Evolutionary conservation across 1,140 invertebrate genomes (phyloP).

Genomic region (Aphelenchoides besseyi): DNA sequence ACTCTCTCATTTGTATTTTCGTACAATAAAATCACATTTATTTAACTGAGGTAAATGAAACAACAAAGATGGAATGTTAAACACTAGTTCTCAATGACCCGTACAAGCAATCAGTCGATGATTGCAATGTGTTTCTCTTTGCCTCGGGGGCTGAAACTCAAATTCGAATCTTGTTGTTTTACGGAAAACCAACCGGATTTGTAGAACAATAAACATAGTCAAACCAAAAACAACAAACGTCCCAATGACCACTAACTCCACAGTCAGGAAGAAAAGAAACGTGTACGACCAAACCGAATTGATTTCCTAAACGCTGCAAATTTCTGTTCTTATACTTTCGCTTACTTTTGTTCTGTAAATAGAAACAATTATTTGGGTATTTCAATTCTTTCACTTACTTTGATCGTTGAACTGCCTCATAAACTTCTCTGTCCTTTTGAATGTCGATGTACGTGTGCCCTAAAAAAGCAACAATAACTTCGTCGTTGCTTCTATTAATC

Average conservation of each 20-base stretch:
- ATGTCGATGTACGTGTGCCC: slow-evolving; percentile 30
- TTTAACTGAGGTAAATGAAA: background rate
- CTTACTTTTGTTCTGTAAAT: no score
- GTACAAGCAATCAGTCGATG: background rate
- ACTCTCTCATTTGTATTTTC: background rate
- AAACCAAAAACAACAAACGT: slow-evolving; percentile 31
- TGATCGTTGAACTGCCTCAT: slow-evolving; percentile 28
- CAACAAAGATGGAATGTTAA: background rate
- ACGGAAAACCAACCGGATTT: slow-evolving; percentile 17
- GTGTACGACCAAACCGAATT: slow-evolving; percentile 32
- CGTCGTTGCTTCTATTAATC: background rate
- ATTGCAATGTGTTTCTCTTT: slow-evolving; percentile 16
- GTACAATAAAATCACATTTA: background rate
- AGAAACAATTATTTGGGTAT: no score
- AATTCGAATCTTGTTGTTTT: no score
- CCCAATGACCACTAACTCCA: slow-evolving; percentile 25
- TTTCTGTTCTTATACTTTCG: no score
- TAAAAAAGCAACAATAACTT: background rate
- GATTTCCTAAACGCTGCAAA: slow-evolving; percentile 21
- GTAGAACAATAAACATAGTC: slow-evolving; percentile 32
- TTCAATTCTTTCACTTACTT: no score
- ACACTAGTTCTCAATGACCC: no score
- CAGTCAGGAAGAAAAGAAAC: slow-evolving; percentile 31
- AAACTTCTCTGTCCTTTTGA: slow-evolving; percentile 28
- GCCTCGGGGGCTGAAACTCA: background rate